Conservation (phyloP, 2,113 vertebrate species). For the Passerina amoena region DNA sequence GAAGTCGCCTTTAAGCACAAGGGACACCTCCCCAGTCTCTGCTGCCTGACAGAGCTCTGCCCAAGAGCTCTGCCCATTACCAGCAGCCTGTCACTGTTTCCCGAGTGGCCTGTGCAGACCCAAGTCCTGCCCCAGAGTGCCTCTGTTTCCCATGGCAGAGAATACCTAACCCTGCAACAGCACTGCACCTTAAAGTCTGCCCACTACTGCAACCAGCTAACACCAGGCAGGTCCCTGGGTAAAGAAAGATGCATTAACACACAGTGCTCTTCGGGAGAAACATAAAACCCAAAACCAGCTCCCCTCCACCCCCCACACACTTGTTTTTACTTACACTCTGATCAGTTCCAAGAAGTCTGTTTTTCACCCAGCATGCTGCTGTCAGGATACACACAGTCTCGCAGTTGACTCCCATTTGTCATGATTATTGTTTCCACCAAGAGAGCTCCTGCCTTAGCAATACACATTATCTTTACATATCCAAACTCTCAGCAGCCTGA, state of each 20-base stretch:
- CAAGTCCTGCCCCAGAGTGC: rapidly evolving
- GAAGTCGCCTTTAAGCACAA: background rate
- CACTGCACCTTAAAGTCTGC: background rate
- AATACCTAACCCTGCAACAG: background rate
- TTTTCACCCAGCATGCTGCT: conserved; percentile 51
- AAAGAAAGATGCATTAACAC: background rate
- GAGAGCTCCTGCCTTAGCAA: conserved; percentile 2
- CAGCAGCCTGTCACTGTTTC: background rate
- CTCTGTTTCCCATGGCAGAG: background rate
- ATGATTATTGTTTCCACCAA: conserved; percentile 31
- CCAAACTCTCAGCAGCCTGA: background rate
- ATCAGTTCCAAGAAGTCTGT: conserved; percentile 64
- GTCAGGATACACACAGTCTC: conserved; percentile 66
- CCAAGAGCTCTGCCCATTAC: background rate
- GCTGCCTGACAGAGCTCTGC: background rate
- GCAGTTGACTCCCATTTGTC: conserved; percentile 54
- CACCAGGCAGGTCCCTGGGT: background rate
- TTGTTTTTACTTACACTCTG: conserved; percentile 61
- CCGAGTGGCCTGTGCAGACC: background rate
- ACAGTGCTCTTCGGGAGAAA: background rate
- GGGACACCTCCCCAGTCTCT: background rate
- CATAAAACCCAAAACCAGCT: background rate
- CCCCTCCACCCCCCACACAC: background rate
- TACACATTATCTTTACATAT: background rate
- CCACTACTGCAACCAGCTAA: background rate